Evolutionary conservation across 2,113 vertebrate species (phyloP), one percentile per base, ranked within the genome.

Genomic region (mouse (Mus musculus)): DNA sequence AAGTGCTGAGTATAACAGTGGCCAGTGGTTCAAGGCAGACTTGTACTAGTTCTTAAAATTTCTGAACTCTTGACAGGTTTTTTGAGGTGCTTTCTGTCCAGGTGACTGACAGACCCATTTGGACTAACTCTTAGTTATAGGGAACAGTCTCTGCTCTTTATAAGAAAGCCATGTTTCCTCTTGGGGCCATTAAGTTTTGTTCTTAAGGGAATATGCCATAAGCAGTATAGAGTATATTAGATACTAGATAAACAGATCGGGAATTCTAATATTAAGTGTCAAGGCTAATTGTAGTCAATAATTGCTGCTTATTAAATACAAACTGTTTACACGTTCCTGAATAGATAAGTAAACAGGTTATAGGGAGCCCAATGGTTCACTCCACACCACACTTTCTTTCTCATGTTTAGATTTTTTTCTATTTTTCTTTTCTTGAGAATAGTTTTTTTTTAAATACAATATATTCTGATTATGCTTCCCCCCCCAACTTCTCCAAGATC

Each of bases 231-330:
- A 30, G 91, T 88, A 81, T 36, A n/a, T 36, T 72, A 72, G 71
- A 72, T 72, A 72, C 36, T 72, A 72, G 71, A 19, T 72, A 72
- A 72, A n/a, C 36, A 72, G 36, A 72, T n/a, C n/a, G 16, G 63
- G 92, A 92, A 88, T 90, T 90, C 30, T 14, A 76, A 80, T 92
- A 59, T 61, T 89, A 65, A 91, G 80, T 82, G 59, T 72, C 49
- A 80, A 89, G 75, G 28, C 5, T 92, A 46, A 7, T 75, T 11
- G 24, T 33, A 87, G 67, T 69, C 33, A 20, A 42, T 13, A 94
- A 54, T 88, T 92, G 16, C 1, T 93, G 20, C 86, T 95, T 88
- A 69, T 84, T 94, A 88, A 90, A 39, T 8, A 19, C 13, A 46
- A 33, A 52, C 5, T 42, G 0, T 94, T 63, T 93, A 17, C 19